Conservation (phyloP, 2,797 vertebrate genomes). For the Leptodactylus fallax region DNA sequence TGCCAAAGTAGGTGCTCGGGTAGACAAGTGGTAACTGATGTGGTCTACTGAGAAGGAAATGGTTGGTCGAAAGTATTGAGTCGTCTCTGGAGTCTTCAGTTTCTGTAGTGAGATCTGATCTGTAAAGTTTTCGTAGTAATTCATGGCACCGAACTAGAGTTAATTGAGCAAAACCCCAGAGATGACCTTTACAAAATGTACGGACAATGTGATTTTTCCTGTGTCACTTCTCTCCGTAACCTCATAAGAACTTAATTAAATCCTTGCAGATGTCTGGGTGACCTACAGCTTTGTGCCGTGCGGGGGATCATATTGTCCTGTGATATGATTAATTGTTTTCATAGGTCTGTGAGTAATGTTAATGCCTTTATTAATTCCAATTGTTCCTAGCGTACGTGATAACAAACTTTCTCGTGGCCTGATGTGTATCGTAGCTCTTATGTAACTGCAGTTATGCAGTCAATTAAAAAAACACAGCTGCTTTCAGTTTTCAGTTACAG, state of each 20-base stretch:
- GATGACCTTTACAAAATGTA: slow-evolving; percentile 19
- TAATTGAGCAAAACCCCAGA: slow-evolving; percentile 19
- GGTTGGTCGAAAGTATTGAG: neutral
- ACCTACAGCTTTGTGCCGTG: neutral
- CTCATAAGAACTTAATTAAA: slow-evolving; percentile 44
- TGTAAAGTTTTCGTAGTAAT: neutral
- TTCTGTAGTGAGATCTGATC: neutral
- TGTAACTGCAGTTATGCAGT: neutral
- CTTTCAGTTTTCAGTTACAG: neutral
- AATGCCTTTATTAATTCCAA: neutral
- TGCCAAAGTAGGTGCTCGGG: neutral
- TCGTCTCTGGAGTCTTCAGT: neutral
- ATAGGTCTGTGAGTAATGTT: neutral
- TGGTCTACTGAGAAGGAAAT: neutral
- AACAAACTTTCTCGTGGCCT: neutral
- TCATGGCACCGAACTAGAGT: neutral
- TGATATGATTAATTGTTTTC: slow-evolving; percentile 38
- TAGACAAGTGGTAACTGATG: neutral
- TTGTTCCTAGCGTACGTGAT: neutral
- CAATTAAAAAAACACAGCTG: neutral
- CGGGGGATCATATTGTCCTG: neutral
- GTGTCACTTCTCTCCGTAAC: slow-evolving; percentile 21
- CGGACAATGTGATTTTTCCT: slow-evolving; percentile 12
- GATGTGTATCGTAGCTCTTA: too few species aligned
- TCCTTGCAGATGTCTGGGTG: slow-evolving; percentile 22